Evolutionary conservation across 2,888 invertebrate genomes (phyloP).

Genomic region (Caenorhabditis zanzibari): DNA sequence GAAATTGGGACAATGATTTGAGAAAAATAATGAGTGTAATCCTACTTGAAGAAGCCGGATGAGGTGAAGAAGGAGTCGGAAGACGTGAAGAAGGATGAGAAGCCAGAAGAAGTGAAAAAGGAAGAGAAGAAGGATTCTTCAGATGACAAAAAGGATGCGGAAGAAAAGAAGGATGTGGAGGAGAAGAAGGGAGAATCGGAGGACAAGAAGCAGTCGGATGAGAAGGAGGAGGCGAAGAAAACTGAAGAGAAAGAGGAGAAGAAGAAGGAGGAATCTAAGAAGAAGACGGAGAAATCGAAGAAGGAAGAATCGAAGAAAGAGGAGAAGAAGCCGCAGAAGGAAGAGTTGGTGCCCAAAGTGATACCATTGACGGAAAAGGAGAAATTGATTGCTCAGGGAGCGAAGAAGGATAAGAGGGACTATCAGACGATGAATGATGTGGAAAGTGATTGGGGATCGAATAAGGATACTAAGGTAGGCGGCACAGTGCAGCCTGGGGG

Average conservation of each 20-base stretch:
- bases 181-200: background rate
- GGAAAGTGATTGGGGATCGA: conserved; percentile 21
- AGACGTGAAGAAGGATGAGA: background rate
- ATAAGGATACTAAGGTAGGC: too few species aligned
- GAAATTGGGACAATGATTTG: too few species aligned
- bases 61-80: background rate
- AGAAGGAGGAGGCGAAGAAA: conserved; percentile 3
- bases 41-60: background rate
- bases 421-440: conserved; percentile 46
- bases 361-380: conserved; percentile 18
- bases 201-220: background rate
- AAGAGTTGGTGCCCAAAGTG: background rate
- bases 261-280: background rate
- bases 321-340: background rate
- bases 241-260: background rate
- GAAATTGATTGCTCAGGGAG: background rate
- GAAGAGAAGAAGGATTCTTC: conserved; percentile 3
- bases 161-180: background rate
- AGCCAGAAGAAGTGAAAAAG: background rate
- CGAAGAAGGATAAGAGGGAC: conserved; percentile 25
- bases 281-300: background rate
- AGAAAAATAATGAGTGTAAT: too few species aligned
- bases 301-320: conserved; percentile 13
- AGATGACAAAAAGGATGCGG: background rate
- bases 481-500: too few species aligned